phyloP scores from a whole-genome alignment of 2,888 invertebrate species.

The Drosophila suboccidentalis region DNA sequence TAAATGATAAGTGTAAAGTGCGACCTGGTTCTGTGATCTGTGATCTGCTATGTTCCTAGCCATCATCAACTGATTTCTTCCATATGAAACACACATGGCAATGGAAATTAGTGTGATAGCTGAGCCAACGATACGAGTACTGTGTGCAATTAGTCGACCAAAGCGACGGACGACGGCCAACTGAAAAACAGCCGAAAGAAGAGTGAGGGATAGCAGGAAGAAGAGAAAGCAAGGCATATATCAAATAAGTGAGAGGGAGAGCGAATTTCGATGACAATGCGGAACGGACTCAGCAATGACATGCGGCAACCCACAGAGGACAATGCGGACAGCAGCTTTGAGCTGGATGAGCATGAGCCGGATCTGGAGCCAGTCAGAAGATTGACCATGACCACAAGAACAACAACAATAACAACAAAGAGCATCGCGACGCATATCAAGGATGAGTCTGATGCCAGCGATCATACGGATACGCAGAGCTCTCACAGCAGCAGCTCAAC shows the following conservation, averaged over 20 bases:
- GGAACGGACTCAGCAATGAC: slow-evolving; percentile 54
- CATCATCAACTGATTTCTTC: slow-evolving; percentile 28
- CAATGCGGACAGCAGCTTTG: slow-evolving; percentile 81
- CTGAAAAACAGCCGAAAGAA: slow-evolving; percentile 19
- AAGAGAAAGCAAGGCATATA: background rate
- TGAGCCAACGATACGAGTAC: slow-evolving; percentile 35
- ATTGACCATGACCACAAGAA: background rate
- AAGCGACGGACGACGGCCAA: slow-evolving; percentile 33
- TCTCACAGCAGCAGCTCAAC: slow-evolving; percentile 81
- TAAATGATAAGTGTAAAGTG: slow-evolving; percentile 23
- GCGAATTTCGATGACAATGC: slow-evolving; percentile 48
- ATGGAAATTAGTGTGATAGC: slow-evolving; percentile 66
- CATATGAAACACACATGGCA: slow-evolving; percentile 55
- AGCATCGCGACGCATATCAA: slow-evolving; percentile 32
- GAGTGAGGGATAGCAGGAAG: background rate
- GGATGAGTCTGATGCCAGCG: slow-evolving; percentile 66
- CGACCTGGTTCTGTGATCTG: slow-evolving; percentile 30
- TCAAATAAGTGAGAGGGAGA: background rate
- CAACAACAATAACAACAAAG: slow-evolving; percentile 1
- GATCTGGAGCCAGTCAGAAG: slow-evolving; percentile 9
- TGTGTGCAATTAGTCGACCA: slow-evolving; percentile 53
- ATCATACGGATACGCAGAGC: slow-evolving; percentile 71
- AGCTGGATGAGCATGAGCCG: slow-evolving; percentile 72
- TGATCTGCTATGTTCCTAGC: slow-evolving; percentile 43
- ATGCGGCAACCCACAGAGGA: slow-evolving; percentile 56